These are phyloP conservation scores for Syrmaticus mikado DNA, from an alignment of 2,113 vertebrate genomes.

Conservation along the genomic window DNA sequence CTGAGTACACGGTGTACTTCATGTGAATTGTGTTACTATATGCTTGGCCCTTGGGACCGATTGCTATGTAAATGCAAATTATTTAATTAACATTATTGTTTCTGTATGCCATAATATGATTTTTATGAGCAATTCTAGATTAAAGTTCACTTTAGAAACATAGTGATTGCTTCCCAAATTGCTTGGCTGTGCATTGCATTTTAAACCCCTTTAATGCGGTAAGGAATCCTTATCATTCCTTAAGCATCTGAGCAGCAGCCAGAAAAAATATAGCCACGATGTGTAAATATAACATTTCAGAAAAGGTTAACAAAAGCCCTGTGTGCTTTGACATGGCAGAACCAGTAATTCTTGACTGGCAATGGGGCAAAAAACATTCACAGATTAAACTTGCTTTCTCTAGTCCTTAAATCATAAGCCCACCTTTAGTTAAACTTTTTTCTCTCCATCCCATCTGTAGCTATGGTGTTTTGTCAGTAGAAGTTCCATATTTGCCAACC, in stretches of 20 bases:
- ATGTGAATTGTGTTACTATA: constrained; percentile 35
- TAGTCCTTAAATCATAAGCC: neutral
- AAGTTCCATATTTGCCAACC: neutral
- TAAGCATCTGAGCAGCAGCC: constrained; percentile 15
- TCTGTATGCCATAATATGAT: constrained; percentile 64
- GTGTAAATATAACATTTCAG: constrained; percentile 35
- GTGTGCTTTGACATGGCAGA: neutral
- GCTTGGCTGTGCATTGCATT: constrained; percentile 50
- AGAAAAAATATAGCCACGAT: neutral
- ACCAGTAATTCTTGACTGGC: constrained; percentile 1
- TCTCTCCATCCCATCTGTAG: neutral
- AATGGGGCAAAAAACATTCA: neutral
- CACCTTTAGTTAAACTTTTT: neutral
- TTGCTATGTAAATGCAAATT: constrained; percentile 68
- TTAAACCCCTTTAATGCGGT: constrained; percentile 19
- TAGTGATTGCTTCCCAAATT: constrained; percentile 59
- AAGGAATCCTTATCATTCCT: constrained; percentile 34
- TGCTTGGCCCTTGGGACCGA: constrained; percentile 51
- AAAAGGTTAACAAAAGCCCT: constrained; percentile 1
- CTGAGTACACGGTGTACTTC: neutral
- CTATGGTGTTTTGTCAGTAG: neutral
- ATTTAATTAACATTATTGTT: constrained; percentile 74
- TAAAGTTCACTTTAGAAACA: constrained; percentile 67
- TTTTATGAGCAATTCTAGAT: constrained; percentile 72
- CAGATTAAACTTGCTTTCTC: neutral